Evolutionary conservation across 2,113 vertebrate species (phyloP).

Genomic region (Thalassarche chlororhynchos): DNA sequence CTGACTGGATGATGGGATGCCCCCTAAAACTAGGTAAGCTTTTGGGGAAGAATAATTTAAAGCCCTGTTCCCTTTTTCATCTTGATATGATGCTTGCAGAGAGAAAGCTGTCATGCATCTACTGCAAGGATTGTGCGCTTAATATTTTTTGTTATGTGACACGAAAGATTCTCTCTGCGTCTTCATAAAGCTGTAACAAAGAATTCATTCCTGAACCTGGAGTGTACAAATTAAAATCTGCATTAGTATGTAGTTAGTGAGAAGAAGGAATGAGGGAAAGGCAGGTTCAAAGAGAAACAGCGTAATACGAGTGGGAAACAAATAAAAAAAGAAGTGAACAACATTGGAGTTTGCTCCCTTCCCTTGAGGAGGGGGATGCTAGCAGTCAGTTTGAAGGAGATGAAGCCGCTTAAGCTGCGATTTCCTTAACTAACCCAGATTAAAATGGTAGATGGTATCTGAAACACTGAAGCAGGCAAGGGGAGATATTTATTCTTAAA

Average conservation of each 20-base stretch:
- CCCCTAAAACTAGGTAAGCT: not conserved
- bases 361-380: not conserved
- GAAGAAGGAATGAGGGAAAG: not conserved
- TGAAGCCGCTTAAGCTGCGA: not conserved
- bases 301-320: not conserved
- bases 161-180: not conserved
- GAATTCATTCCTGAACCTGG: not conserved
- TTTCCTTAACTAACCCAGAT: not conserved
- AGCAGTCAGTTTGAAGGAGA: not conserved
- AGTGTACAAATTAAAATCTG: not conserved
- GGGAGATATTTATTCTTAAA: not conserved
- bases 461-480: not conserved
- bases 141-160: not conserved
- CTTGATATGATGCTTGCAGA: not conserved
- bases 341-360: not conserved
- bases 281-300: not conserved
- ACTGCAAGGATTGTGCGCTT: not conserved
- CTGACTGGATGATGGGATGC: not conserved
- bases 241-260: not conserved
- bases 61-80: not conserved
- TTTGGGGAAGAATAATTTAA: not conserved
- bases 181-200: not conserved
- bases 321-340: not conserved
- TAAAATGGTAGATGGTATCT: not conserved
- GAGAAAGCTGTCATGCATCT: not conserved